Percentiles rank a stretch among this genome's conserved stretches.
These are phyloP conservation scores for Eupeodes latifasciatus DNA, from an alignment of 2,888 invertebrate species.

Conservation along the genomic window DNA sequence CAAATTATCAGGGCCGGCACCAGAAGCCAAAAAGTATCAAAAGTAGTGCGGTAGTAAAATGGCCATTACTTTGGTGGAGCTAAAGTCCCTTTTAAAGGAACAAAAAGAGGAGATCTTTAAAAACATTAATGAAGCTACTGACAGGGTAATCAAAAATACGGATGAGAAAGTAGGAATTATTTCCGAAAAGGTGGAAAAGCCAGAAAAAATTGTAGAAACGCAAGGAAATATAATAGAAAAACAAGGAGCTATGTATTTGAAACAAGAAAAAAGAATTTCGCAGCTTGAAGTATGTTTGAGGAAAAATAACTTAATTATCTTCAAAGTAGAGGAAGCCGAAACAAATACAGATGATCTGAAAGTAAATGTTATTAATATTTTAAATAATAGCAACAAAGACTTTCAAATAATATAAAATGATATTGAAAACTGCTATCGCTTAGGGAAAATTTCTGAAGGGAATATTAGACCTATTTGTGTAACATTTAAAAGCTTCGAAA, in stretches of 20 bases:
- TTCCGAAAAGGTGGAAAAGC: too few relatives aligned
- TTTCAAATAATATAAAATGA: neutral
- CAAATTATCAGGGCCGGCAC: too few relatives aligned
- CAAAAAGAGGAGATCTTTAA: too few relatives aligned
- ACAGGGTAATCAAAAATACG: too few relatives aligned
- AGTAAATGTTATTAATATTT: neutral
- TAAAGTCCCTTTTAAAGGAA: too few relatives aligned
- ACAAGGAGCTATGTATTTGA: neutral
- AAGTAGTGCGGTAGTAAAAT: too few relatives aligned
- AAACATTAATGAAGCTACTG: too few relatives aligned
- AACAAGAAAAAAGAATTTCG: neutral
- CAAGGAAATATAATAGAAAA: neutral
- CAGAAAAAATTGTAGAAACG: too few relatives aligned
- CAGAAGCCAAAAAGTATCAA: too few relatives aligned
- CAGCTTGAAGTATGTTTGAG: neutral
- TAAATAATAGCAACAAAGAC: slow-evolving; percentile 6
- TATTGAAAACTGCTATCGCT: neutral
- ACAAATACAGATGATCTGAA: neutral
- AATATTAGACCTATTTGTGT: neutral
- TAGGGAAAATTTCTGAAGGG: neutral
- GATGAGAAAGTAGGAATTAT: too few relatives aligned
- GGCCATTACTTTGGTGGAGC: too few relatives aligned
- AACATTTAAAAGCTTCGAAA: neutral
- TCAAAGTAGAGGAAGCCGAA: neutral
- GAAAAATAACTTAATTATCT: neutral